These are phyloP conservation scores for Corapipo altera DNA, from an alignment of 2,113 vertebrate genomes.

Conservation along the genomic window DNA sequence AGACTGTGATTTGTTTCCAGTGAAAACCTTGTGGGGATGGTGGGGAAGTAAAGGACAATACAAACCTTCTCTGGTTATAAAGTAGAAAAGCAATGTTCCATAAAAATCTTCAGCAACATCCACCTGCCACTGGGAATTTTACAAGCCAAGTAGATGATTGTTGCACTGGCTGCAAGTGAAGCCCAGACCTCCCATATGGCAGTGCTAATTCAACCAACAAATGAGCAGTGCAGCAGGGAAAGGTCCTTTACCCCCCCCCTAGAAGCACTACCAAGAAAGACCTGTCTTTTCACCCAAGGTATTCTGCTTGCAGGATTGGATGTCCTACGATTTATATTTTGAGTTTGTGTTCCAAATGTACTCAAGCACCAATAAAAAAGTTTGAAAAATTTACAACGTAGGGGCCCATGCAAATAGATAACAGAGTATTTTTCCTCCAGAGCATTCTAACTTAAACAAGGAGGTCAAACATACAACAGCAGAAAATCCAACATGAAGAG, in stretches of 20 bases:
- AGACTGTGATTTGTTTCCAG: not conserved
- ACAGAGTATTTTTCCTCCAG: not conserved
- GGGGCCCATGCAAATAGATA: not conserved
- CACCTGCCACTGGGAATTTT: not conserved
- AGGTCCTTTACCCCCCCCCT: not conserved
- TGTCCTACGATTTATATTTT: not conserved
- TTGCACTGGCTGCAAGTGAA: not conserved
- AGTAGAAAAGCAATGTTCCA: not conserved
- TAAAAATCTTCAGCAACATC: not conserved
- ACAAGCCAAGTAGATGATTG: not conserved
- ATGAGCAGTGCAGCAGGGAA: not conserved
- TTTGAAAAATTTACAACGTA: fast-evolving
- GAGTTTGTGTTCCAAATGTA: not conserved
- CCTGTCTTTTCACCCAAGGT: not conserved
- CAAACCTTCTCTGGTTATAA: not conserved
- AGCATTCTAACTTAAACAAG: not conserved
- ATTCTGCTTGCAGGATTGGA: not conserved
- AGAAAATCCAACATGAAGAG: not conserved
- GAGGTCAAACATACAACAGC: not conserved
- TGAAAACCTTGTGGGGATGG: not conserved
- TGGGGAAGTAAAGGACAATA: not conserved
- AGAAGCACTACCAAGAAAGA: not conserved
- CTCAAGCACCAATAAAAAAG: not conserved
- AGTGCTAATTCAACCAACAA: not conserved
- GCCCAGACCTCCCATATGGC: not conserved